phyloP scores from a whole-genome alignment of 1,140 invertebrate species.

The Chrysomallon squamiferum region DNA sequence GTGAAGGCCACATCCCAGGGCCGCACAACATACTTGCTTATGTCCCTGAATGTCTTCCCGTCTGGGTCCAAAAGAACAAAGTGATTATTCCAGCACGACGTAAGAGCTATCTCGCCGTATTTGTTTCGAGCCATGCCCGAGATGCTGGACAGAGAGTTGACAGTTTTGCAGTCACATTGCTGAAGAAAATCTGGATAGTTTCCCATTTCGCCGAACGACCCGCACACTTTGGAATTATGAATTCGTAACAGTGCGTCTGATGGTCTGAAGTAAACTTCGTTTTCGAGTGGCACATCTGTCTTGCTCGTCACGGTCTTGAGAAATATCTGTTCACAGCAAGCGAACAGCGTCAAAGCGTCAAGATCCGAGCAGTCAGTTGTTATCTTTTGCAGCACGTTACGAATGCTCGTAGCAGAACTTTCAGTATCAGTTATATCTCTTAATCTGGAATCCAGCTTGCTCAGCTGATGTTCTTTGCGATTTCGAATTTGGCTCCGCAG shows the following conservation, averaged over 20 bases:
- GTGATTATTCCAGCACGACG: not conserved
- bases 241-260: not conserved
- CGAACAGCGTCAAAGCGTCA: not conserved
- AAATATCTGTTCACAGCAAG: not conserved
- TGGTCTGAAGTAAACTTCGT: not conserved
- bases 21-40: not conserved
- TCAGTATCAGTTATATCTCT: not conserved
- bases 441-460: not conserved
- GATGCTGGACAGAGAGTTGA: not conserved
- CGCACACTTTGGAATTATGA: not conserved
- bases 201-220: not conserved
- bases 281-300: not conserved
- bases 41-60: not conserved
- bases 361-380: not conserved
- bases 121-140: not conserved
- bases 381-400: not conserved
- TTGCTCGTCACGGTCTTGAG: not conserved
- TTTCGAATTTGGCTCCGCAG: not conserved
- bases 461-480: not conserved
- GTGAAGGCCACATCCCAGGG: slow-evolving; percentile 4
- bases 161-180: not conserved
- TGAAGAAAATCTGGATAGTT: not conserved
- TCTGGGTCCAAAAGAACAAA: not conserved
- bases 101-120: not conserved
- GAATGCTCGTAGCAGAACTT: not conserved